These are phyloP conservation scores for Cephalotes varians DNA, from an alignment of 2,888 invertebrate genomes.

Conservation along the genomic window DNA sequence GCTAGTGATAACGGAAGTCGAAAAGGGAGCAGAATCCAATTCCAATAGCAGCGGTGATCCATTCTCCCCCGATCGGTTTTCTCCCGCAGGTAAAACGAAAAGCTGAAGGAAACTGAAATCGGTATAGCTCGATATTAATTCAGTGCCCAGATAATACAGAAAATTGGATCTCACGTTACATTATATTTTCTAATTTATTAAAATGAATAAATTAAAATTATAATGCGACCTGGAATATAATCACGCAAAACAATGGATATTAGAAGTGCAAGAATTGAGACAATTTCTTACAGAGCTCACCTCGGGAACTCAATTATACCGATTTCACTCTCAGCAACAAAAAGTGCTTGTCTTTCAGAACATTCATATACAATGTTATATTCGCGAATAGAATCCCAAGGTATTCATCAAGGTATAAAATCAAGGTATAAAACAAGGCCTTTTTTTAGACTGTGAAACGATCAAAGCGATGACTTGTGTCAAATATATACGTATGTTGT, in stretches of 20 bases:
- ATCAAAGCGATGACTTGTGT: constrained; percentile 6
- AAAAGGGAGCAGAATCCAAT: neutral
- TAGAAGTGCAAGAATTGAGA: neutral
- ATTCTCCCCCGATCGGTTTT: neutral
- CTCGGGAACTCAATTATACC: neutral
- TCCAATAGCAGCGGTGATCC: neutral
- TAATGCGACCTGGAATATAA: neutral
- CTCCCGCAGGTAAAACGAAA: neutral
- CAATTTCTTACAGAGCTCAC: neutral
- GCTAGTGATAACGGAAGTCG: neutral
- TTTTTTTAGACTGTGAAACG: neutral
- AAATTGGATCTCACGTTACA: neutral
- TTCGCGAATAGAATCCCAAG: neutral
- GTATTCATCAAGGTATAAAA: neutral
- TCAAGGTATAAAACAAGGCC: neutral
- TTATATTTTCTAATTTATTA: constrained; percentile 23
- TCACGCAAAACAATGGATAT: neutral
- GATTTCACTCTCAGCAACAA: neutral
- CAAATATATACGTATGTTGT: neutral
- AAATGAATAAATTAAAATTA: neutral
- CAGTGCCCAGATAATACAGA: neutral
- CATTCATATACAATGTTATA: neutral
- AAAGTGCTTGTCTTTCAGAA: neutral
- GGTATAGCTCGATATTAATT: neutral
- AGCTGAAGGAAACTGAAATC: neutral